phyloP scores from a whole-genome alignment of 1,140 invertebrate genomes.

The Lethrus apterus region DNA sequence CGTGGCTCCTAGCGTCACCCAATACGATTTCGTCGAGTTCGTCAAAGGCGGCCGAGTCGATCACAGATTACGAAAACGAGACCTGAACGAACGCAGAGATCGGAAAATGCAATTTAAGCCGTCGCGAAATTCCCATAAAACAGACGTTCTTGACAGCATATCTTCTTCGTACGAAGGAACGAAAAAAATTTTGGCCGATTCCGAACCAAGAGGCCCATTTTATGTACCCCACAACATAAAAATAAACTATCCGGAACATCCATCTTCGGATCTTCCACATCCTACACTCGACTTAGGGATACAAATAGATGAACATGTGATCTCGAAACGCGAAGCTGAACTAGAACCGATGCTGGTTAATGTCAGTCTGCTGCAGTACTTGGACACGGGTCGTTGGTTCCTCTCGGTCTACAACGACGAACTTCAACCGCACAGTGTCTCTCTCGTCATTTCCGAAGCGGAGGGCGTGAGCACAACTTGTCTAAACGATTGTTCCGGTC shows the following conservation, averaged over 20 bases:
- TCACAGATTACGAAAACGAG: constrained; percentile 56
- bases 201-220: constrained; percentile 35
- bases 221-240: constrained; percentile 34
- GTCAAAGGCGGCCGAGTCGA: constrained; percentile 75
- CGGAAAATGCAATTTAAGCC: constrained; percentile 15
- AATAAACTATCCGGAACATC: constrained; percentile 24
- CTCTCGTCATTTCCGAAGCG: constrained; percentile 72
- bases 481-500: constrained; percentile 88
- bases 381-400: constrained; percentile 92
- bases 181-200: constrained; percentile 41
- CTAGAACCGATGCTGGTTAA: constrained; percentile 68
- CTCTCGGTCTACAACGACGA: constrained; percentile 94
- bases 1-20: constrained; percentile 86
- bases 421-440: constrained; percentile 70
- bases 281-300: constrained; percentile 40
- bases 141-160: constrained; percentile 46
- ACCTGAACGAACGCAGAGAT: constrained; percentile 22
- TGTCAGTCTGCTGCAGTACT: constrained; percentile 76
- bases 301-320: constrained; percentile 48
- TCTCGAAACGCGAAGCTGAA: constrained; percentile 49
- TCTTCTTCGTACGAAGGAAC: constrained; percentile 45
- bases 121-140: constrained; percentile 29
- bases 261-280: constrained; percentile 35
- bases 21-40: constrained; percentile 93
- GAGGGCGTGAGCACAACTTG: constrained; percentile 83